Conservation (phyloP, 2,888 invertebrate genomes). For the Argynnis bischoffii region DNA sequence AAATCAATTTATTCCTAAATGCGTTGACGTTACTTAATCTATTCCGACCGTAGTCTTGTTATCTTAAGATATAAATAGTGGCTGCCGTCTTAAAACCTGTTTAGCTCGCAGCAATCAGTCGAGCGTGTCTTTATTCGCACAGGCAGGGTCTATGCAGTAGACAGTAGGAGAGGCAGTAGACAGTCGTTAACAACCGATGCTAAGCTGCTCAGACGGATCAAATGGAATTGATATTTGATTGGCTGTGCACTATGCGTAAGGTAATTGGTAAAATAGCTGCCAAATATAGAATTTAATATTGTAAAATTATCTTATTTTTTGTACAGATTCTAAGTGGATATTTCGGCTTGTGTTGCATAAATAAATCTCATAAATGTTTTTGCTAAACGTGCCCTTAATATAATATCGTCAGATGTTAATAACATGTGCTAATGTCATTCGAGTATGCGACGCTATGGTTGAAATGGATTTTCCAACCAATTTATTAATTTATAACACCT, state of each 20-base stretch:
- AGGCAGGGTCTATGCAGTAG: slow-evolving; percentile 33
- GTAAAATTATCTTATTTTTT: slow-evolving; percentile 12
- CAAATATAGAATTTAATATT: slow-evolving; percentile 29
- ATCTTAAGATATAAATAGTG: slow-evolving; percentile 56
- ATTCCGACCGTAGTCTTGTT: slow-evolving; percentile 25
- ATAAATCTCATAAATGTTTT: slow-evolving; percentile 3
- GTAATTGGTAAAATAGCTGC: slow-evolving; percentile 37
- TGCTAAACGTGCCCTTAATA: slow-evolving; percentile 14
- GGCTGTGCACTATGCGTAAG: slow-evolving; percentile 38
- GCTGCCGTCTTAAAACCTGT: slow-evolving; percentile 62
- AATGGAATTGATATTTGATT: slow-evolving; percentile 44
- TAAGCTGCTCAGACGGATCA: slow-evolving; percentile 38
- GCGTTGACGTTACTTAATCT: slow-evolving; percentile 1
- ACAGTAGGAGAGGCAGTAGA: slow-evolving; percentile 35
- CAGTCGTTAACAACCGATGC: slow-evolving; percentile 39
- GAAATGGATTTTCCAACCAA: slow-evolving; percentile 61
- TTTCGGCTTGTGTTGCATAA: background rate
- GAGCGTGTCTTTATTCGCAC: slow-evolving; percentile 41
- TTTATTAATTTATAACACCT: slow-evolving; percentile 60
- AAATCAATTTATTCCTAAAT: background rate
- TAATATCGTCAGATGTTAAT: slow-evolving; percentile 51
- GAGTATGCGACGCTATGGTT: slow-evolving; percentile 46
- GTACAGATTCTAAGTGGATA: no score
- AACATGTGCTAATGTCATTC: slow-evolving; percentile 62
- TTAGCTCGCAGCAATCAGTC: slow-evolving; percentile 55